These are phyloP conservation scores for Epinotia nisella DNA, from an alignment of 2,888 invertebrate genomes.

Conservation along the genomic window DNA sequence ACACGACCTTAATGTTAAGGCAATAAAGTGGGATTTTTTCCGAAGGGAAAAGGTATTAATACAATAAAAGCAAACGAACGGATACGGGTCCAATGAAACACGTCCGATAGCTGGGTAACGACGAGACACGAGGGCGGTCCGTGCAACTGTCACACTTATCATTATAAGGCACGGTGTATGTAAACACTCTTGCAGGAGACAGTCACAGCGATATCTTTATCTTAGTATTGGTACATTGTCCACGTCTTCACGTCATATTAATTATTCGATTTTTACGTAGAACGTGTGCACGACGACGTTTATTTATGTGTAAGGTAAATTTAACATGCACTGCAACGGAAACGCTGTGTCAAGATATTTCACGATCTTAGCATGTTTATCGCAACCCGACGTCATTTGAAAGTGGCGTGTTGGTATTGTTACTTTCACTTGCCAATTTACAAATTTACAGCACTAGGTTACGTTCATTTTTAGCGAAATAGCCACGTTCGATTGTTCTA, in stretches of 20 bases:
- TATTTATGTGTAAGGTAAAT: neutral
- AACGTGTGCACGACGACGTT: neutral
- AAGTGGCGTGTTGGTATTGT: conserved; percentile 48
- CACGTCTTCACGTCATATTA: neutral
- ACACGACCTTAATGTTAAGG: too few relatives aligned
- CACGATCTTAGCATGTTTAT: conserved; percentile 29
- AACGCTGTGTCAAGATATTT: conserved; percentile 35
- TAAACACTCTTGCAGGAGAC: conserved; percentile 52
- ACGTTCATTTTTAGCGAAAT: conserved; percentile 46
- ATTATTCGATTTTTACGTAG: neutral
- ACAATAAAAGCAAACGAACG: conserved; percentile 45
- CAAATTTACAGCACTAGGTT: conserved; percentile 38
- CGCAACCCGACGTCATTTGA: conserved; percentile 16
- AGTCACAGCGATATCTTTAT: conserved; percentile 8
- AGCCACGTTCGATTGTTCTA: conserved; percentile 24
- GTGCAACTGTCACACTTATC: conserved; percentile 63
- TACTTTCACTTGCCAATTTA: conserved; percentile 60
- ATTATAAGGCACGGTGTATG: conserved; percentile 55
- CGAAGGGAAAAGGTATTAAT: conserved; percentile 19
- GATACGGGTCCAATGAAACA: conserved; percentile 57
- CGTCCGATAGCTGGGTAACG: conserved; percentile 53
- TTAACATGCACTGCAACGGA: conserved; percentile 13
- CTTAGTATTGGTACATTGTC: neutral
- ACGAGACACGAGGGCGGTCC: conserved; percentile 58
- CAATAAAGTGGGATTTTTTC: too few relatives aligned